A percentile compares a stretch with the other conserved stretches of the same genome.
phyloP scores from a whole-genome alignment of 1,140 invertebrate genomes.

The Cydia amplana region DNA sequence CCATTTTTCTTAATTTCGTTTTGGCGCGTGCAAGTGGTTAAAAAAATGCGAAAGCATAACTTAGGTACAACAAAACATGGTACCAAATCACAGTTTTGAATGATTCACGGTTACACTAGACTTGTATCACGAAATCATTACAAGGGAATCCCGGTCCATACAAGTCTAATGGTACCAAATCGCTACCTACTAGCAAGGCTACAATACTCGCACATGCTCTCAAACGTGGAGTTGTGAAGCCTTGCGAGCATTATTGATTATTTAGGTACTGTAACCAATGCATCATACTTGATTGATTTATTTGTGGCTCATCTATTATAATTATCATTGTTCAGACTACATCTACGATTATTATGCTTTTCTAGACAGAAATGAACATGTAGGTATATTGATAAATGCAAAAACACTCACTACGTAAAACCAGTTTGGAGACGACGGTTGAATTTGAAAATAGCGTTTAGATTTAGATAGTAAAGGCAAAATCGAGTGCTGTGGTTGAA shows the following conservation, averaged over 20 bases:
- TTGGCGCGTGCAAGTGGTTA: background rate
- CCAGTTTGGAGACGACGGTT: constrained; percentile 22
- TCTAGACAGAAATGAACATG: constrained; percentile 34
- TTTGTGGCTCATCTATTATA: constrained; percentile 27
- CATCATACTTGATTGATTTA: background rate
- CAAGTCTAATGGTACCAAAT: constrained; percentile 43
- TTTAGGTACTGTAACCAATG: constrained; percentile 5
- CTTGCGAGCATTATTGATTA: constrained; percentile 30
- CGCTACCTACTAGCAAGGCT: constrained; percentile 34
- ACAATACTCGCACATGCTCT: constrained; percentile 20
- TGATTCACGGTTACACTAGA: too few relatives aligned
- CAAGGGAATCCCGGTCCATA: too few relatives aligned
- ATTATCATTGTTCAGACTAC: constrained; percentile 43
- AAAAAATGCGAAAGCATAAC: constrained; percentile 46
- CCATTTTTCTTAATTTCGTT: too few relatives aligned
- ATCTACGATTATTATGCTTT: constrained; percentile 49
- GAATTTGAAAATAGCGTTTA: constrained; percentile 25
- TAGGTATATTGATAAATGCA: constrained; percentile 51
- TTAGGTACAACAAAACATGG: constrained; percentile 40
- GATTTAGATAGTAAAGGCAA: constrained; percentile 41
- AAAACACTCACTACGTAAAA: constrained; percentile 45
- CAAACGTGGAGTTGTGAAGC: background rate
- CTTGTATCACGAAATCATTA: too few relatives aligned
- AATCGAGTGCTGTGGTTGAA: constrained; percentile 34
- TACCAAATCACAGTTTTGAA: too few relatives aligned